Evolutionary conservation across 2,113 vertebrate genomes (phyloP).

Genomic region (Plectropomus leopardus): DNA sequence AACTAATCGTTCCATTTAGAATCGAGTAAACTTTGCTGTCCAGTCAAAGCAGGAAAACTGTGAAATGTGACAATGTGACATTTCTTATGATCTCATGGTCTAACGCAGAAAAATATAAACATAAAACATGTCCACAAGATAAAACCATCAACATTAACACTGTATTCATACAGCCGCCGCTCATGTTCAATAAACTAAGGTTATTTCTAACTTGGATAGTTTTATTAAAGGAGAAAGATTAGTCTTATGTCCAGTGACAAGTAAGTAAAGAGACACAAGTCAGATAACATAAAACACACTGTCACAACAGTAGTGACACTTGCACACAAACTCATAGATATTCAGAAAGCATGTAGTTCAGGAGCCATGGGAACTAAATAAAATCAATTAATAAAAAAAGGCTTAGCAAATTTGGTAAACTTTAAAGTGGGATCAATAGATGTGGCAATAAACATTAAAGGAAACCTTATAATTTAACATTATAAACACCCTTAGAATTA

Average conservation of each 20-base stretch:
- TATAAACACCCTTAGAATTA: too few relatives aligned
- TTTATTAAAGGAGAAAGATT: neutral
- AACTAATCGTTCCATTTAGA: neutral
- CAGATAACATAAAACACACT: neutral
- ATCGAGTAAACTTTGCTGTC: too few relatives aligned
- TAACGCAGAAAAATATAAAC: too few relatives aligned
- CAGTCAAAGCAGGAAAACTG: too few relatives aligned
- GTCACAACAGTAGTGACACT: neutral
- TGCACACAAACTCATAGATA: neutral
- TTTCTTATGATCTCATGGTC: too few relatives aligned
- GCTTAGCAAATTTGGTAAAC: neutral
- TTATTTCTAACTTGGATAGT: neutral
- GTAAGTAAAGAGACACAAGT: neutral
- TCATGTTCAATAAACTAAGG: too few relatives aligned
- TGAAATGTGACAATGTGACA: too few relatives aligned
- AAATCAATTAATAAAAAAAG: neutral
- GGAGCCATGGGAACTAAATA: neutral
- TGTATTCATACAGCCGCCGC: too few relatives aligned
- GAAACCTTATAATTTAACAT: neutral
- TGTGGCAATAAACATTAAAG: neutral
- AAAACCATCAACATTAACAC: too few relatives aligned
- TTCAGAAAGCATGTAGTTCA: neutral
- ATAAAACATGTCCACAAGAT: too few relatives aligned
- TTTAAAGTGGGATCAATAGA: neutral
- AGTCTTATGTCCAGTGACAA: neutral